A percentile compares a stretch with the other conserved stretches of the same genome.
Conservation (phyloP, 1,140 invertebrate genomes). For the Globodera rostochiensis region DNA sequence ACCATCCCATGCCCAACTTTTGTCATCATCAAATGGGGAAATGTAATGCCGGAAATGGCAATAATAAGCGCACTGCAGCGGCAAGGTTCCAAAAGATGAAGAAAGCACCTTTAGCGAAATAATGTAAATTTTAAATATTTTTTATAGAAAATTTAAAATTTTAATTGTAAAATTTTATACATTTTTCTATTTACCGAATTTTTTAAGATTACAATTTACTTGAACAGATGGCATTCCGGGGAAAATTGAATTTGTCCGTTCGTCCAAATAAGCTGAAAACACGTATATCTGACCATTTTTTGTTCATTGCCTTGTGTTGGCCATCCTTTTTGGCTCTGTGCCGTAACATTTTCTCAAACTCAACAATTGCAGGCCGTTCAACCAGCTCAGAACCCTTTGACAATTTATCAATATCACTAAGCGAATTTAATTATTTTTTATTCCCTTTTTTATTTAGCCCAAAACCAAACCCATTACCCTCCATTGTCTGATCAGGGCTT, state of each 20-base stretch:
- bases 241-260: constrained; percentile 28
- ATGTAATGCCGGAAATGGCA: constrained; percentile 8
- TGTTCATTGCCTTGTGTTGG: constrained; percentile 10
- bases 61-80: constrained; percentile 11
- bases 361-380: neutral
- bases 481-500: too few relatives aligned
- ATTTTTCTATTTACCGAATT: neutral
- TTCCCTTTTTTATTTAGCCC: neutral
- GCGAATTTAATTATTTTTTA: neutral
- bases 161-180: neutral
- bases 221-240: constrained; percentile 1
- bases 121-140: neutral
- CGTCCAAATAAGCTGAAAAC: constrained; percentile 34
- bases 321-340: neutral
- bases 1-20: constrained; percentile 1
- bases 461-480: neutral
- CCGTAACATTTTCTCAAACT: constrained; percentile 5
- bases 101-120: constrained; percentile 4
- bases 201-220: constrained; percentile 4
- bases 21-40: neutral
- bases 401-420: neutral
- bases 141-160: neutral
- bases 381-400: constrained; percentile 2
- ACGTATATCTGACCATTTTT: constrained; percentile 32
- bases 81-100: constrained; percentile 18